Percentiles rank a stretch among this genome's conserved stretches.
Conservation (phyloP, 2,113 vertebrate species). For the Eidolon helvum region DNA sequence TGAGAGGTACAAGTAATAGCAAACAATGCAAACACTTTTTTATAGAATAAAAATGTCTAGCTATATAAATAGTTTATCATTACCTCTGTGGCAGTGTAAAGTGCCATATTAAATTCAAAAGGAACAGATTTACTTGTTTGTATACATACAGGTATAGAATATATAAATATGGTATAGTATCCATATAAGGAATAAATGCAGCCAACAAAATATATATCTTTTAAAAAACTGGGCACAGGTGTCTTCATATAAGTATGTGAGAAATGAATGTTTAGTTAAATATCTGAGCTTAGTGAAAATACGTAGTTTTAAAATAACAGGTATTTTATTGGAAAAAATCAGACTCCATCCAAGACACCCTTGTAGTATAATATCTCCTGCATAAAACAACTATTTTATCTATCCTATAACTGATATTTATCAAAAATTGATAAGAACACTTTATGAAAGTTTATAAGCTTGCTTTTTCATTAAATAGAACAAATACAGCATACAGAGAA, state of each 20-base stretch:
- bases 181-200: conserved; percentile 66
- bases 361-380: conserved; percentile 74
- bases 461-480: conserved; percentile 71
- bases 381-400: conserved; percentile 71
- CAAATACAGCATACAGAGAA: conserved; percentile 26
- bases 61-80: conserved; percentile 73
- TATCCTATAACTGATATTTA: conserved; percentile 39
- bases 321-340: conserved; percentile 58
- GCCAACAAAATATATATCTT: conserved; percentile 71
- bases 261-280: conserved; percentile 53
- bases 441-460: conserved; percentile 79
- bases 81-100: conserved; percentile 80
- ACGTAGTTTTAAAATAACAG: conserved; percentile 65
- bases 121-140: conserved; percentile 55
- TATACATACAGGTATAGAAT: background rate
- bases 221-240: conserved; percentile 57
- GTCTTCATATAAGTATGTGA: conserved; percentile 66
- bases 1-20: conserved; percentile 66
- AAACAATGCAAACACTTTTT: conserved; percentile 53
- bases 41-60: conserved; percentile 38
- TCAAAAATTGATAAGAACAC: conserved; percentile 78
- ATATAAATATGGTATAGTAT: conserved; percentile 62
- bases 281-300: conserved; percentile 58
- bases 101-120: conserved; percentile 69
- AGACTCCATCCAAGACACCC: conserved; percentile 49